phyloP scores from a whole-genome alignment of 2,888 invertebrate species.

The Suillia variegata region DNA sequence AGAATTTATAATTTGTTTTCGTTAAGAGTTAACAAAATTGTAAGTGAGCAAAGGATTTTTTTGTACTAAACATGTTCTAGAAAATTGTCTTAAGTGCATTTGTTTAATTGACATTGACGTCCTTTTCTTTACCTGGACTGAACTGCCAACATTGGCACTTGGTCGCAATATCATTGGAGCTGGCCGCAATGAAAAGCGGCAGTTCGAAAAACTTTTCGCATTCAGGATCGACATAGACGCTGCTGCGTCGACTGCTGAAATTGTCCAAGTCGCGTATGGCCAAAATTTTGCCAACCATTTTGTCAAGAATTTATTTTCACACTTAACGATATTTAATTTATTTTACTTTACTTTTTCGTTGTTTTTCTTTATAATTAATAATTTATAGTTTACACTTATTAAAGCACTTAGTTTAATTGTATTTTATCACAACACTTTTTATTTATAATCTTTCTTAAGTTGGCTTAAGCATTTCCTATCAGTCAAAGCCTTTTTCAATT shows the following conservation, averaged over 20 bases:
- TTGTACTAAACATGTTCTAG: no score
- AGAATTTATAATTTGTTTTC: no score
- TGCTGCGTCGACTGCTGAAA: conserved; percentile 60
- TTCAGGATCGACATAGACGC: conserved; percentile 61
- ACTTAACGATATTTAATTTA: conserved; percentile 1
- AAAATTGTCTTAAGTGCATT: no score
- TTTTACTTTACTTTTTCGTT: conserved; percentile 9
- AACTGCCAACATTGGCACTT: conserved; percentile 60
- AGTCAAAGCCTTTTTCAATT: background rate
- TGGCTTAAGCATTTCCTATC: background rate
- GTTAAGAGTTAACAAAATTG: no score
- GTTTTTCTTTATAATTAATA: background rate
- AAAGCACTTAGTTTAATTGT: background rate
- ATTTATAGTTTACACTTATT: background rate
- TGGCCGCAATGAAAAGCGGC: conserved; percentile 57
- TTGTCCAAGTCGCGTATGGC: conserved; percentile 59
- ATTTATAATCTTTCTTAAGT: no score
- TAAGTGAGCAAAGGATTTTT: no score
- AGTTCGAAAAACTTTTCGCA: conserved; percentile 61
- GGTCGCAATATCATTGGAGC: conserved; percentile 58
- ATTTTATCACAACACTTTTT: no score
- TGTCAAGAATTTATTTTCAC: conserved; percentile 16
- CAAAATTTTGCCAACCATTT: conserved; percentile 61
- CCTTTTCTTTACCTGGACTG: conserved; percentile 60
- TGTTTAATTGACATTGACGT: no score